Evolutionary conservation across 2,113 vertebrate species (phyloP).

Genomic region (Sphaerodactylus townsendi): DNA sequence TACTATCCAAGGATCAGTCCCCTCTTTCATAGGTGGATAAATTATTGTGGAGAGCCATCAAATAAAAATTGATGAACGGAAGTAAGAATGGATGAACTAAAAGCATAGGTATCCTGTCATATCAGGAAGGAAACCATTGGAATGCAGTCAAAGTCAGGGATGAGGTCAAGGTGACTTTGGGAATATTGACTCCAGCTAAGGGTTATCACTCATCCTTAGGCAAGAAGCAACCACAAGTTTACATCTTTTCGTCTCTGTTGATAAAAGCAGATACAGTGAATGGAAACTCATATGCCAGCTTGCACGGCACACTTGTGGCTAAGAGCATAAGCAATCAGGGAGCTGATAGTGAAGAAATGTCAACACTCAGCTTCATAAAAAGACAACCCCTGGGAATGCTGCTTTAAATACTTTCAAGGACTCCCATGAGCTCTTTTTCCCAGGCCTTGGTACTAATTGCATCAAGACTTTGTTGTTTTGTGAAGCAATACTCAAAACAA

Average conservation of each 20-base stretch:
- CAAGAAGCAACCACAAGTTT: constrained; percentile 39
- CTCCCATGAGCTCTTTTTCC: neutral
- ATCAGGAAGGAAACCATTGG: neutral
- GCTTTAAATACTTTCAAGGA: constrained; percentile 48
- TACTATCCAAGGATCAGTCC: no score
- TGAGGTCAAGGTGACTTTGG: constrained; percentile 16
- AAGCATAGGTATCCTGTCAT: neutral
- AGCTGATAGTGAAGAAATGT: constrained; percentile 62
- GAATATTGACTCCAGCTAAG: constrained; percentile 28
- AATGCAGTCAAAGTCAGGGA: neutral
- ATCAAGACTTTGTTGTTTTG: neutral
- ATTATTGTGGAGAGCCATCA: neutral
- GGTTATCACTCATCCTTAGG: constrained; percentile 45
- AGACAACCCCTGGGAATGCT: constrained; percentile 20
- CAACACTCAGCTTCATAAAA: constrained; percentile 41
- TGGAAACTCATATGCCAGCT: constrained; percentile 59
- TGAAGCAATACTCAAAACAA: neutral
- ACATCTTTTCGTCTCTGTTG: neutral
- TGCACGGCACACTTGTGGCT: constrained; percentile 37
- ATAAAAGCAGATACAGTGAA: constrained; percentile 55
- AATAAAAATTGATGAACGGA: neutral
- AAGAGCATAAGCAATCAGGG: constrained; percentile 40
- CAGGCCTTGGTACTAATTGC: constrained; percentile 22
- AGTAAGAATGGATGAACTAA: constrained; percentile 12
- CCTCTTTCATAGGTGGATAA: no score